Evolutionary conservation across 2,888 invertebrate genomes (phyloP).

Genomic region (Drosophila bunnanda): DNA sequence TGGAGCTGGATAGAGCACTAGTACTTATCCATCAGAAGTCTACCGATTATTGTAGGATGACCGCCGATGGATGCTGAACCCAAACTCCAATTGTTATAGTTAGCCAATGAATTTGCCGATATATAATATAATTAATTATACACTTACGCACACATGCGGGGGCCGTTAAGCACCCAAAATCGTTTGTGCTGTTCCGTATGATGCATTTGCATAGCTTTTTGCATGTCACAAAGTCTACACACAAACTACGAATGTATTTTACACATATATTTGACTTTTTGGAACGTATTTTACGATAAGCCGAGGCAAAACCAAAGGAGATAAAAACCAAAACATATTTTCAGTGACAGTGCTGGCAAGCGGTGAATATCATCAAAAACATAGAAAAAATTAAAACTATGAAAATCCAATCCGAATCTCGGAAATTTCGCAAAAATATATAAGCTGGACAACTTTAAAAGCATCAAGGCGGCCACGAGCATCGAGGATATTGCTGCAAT

Average conservation of each 20-base stretch:
- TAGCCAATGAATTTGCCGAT: slow-evolving; percentile 60
- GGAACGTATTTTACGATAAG: slow-evolving; percentile 62
- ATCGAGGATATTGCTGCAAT: slow-evolving; percentile 83
- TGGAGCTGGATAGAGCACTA: neutral
- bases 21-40: neutral
- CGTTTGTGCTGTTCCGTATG: slow-evolving; percentile 55
- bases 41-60: neutral
- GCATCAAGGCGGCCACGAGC: slow-evolving; percentile 72
- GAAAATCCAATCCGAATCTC: slow-evolving; percentile 69
- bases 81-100: slow-evolving; percentile 48
- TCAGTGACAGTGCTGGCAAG: slow-evolving; percentile 57
- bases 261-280: slow-evolving; percentile 50
- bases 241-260: slow-evolving; percentile 31
- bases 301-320: slow-evolving; percentile 2
- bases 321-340: slow-evolving; percentile 47
- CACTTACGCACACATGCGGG: neutral
- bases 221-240: slow-evolving; percentile 34
- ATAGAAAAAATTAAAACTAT: slow-evolving; percentile 65
- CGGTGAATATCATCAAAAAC: slow-evolving; percentile 41
- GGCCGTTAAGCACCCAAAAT: neutral
- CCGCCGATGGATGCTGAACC: neutral
- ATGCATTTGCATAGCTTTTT: slow-evolving; percentile 69
- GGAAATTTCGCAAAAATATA: slow-evolving; percentile 49
- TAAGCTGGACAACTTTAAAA: slow-evolving; percentile 76
- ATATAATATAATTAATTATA: slow-evolving; percentile 42